These are phyloP conservation scores for Peromyscus polionotus DNA, from an alignment of 2,113 vertebrate species.

Conservation along the genomic window DNA sequence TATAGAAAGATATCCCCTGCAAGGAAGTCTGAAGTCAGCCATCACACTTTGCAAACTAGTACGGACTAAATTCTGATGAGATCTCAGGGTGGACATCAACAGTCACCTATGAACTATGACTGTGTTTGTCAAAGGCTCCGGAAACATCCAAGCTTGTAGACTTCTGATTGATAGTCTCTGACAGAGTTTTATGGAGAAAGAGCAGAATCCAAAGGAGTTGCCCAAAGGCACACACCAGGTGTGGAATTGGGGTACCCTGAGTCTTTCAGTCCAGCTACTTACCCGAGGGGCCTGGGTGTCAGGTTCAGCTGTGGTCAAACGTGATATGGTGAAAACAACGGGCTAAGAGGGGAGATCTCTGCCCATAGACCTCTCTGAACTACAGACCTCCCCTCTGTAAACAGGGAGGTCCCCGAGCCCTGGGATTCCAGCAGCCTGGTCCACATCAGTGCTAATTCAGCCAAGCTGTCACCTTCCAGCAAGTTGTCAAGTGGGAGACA, in stretches of 20 bases:
- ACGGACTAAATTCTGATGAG: neutral
- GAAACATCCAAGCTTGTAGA: neutral
- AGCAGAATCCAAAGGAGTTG: neutral
- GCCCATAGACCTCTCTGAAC: neutral
- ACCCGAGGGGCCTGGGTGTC: neutral
- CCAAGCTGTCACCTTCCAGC: neutral
- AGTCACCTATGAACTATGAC: neutral
- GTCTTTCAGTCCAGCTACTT: neutral
- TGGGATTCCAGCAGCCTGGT: neutral
- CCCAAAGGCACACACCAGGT: neutral
- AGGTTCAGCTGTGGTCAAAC: neutral
- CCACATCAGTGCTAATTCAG: no score
- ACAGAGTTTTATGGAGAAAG: neutral
- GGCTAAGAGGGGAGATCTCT: no score
- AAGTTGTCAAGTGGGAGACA: neutral
- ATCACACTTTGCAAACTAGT: accelerated
- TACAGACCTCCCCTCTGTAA: neutral
- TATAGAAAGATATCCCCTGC: no score
- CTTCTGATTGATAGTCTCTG: neutral
- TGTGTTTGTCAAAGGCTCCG: neutral
- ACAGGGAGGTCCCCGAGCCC: neutral
- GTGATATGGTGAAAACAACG: accelerated
- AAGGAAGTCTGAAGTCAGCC: neutral
- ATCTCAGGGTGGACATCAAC: neutral
- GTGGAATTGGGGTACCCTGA: neutral